These are phyloP conservation scores for Diadumene lineata DNA, from an alignment of 92 coral and sea anemone species.

Conservation along the genomic window DNA sequence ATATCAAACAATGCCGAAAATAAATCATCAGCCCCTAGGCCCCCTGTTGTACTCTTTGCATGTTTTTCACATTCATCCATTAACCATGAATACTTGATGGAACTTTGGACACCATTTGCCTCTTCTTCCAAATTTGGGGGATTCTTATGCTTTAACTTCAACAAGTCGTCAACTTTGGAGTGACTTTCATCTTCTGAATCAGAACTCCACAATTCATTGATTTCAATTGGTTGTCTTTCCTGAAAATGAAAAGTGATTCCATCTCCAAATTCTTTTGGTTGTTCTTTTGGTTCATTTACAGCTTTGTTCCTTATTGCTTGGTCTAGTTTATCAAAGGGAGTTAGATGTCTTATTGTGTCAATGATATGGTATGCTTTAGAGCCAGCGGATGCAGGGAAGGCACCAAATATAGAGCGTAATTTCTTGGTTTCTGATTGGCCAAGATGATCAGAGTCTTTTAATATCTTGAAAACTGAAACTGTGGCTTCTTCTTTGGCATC, in stretches of 20 bases:
- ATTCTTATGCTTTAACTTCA: conserved; percentile 3
- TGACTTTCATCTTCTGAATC: conserved; percentile 76
- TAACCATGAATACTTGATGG: conserved; percentile 64
- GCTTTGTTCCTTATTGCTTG: conserved; percentile 49
- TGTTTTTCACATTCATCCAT: conserved; percentile 70
- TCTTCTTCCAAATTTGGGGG: not conserved
- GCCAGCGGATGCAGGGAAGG: conserved; percentile 78
- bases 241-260: conserved; percentile 59
- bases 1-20: conserved; percentile 96
- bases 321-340: conserved; percentile 62
- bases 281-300: conserved; percentile 24
- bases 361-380: conserved; percentile 73
- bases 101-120: not conserved
- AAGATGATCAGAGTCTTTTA: conserved; percentile 62
- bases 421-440: conserved; percentile 63
- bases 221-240: conserved; percentile 10
- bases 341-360: conserved; percentile 49
- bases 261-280: conserved; percentile 71
- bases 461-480: conserved; percentile 69
- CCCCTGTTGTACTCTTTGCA: conserved; percentile 51
- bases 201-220: conserved; percentile 50
- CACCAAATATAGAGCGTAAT: conserved; percentile 76
- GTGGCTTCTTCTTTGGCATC: conserved; percentile 83
- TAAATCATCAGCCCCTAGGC: conserved; percentile 69
- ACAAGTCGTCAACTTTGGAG: conserved; percentile 24